These are phyloP conservation scores for Zonitis immaculata DNA, from an alignment of 2,888 invertebrate species.

Conservation along the genomic window DNA sequence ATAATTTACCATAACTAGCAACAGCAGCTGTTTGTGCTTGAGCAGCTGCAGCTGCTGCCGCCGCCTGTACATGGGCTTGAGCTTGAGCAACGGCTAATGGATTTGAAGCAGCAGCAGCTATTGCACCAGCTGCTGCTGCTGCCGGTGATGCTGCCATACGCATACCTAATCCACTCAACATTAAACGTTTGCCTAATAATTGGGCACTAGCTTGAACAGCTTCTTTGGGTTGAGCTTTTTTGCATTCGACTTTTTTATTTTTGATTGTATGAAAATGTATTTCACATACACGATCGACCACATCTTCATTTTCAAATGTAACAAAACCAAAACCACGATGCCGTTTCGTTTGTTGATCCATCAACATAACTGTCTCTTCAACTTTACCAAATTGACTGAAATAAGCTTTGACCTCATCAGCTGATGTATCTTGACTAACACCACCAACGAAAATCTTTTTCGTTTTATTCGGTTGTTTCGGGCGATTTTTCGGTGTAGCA, in stretches of 20 bases:
- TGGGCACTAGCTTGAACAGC: constrained; percentile 72
- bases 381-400: constrained; percentile 87
- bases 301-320: constrained; percentile 87
- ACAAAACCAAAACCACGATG: constrained; percentile 90
- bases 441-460: constrained; percentile 87
- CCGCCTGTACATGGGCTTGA: constrained; percentile 46
- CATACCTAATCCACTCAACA: constrained; percentile 67
- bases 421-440: constrained; percentile 86
- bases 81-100: constrained; percentile 56
- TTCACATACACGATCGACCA: constrained; percentile 88
- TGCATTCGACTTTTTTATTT: constrained; percentile 85
- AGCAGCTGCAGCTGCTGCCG: constrained; percentile 53
- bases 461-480: constrained; percentile 80
- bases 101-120: constrained; percentile 53
- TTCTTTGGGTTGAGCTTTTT: constrained; percentile 88
- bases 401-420: constrained; percentile 85
- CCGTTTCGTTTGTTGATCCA: constrained; percentile 90
- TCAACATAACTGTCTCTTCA: constrained; percentile 88
- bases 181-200: constrained; percentile 63
- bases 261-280: constrained; percentile 91
- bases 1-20: constrained; percentile 62
- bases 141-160: constrained; percentile 59
- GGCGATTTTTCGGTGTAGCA: constrained; percentile 86
- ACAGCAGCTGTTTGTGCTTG: constrained; percentile 59
- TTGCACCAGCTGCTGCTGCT: constrained; percentile 49